Conservation (phyloP, 2,797 vertebrate genomes). For the Trachops cirrhosus region DNA sequence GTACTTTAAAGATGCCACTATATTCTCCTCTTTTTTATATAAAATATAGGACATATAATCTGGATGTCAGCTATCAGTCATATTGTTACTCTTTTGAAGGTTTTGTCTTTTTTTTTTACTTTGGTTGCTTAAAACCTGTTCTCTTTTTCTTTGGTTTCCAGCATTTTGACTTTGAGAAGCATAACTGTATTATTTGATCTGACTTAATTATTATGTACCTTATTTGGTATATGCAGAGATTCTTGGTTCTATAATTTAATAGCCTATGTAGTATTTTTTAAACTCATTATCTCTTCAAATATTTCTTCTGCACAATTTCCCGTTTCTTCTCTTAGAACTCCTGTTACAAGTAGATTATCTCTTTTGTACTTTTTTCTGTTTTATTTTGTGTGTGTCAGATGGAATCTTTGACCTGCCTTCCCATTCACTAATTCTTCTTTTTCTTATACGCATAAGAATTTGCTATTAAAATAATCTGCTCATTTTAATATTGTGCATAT, state of each 20-base stretch:
- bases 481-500: not conserved
- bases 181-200: not conserved
- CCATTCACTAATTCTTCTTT: not conserved
- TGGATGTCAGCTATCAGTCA: not conserved
- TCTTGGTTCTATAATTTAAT: not conserved
- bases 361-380: not conserved
- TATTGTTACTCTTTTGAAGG: not conserved
- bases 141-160: not conserved
- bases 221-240: not conserved
- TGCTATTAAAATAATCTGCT: not conserved
- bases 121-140: not conserved
- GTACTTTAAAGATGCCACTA: not conserved
- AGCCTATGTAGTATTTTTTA: not conserved
- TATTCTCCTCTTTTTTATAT: not conserved
- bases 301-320: not conserved
- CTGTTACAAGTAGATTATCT: not conserved
- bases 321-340: not conserved
- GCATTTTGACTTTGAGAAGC: not conserved
- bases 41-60: no score
- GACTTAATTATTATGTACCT: not conserved
- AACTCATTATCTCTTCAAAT: not conserved
- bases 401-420: not conserved
- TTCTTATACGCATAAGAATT: not conserved
- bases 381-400: not conserved
- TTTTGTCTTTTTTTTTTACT: not conserved